Percentiles rank a stretch among this genome's conserved stretches.
phyloP scores from a whole-genome alignment of 2,113 vertebrate genomes.

The Pogona vitticeps region DNA sequence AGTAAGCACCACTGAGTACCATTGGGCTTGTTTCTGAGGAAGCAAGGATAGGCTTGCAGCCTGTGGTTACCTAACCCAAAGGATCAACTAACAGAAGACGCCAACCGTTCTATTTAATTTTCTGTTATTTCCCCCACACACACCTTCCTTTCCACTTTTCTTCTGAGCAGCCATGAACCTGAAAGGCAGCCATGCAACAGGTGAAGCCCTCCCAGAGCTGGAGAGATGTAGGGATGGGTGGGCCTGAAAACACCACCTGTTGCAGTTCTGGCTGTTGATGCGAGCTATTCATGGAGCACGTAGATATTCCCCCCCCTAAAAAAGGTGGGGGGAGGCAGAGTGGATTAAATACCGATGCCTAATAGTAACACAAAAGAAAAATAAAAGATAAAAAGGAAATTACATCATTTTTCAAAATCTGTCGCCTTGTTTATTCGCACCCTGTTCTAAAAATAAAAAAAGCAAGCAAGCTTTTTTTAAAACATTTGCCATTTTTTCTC shows the following conservation, averaged over 20 bases:
- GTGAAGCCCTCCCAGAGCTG: not conserved
- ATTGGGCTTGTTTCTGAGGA: not conserved
- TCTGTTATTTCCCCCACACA: not conserved
- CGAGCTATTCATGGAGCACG: not conserved
- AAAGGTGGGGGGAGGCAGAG: too few species aligned
- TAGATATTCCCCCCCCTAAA: not conserved
- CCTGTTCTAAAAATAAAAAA: too few species aligned
- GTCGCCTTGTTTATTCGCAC: too few species aligned
- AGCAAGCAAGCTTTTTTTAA: too few species aligned
- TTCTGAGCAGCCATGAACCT: not conserved
- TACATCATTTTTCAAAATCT: too few species aligned
- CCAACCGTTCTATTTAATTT: not conserved
- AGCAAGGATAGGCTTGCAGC: not conserved
- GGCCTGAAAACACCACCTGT: not conserved
- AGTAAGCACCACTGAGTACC: not conserved
- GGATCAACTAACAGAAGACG: not conserved
- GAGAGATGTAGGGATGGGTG: not conserved
- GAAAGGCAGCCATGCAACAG: not conserved
- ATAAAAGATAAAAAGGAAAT: not conserved
- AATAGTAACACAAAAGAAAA: too few species aligned
- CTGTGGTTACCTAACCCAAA: not conserved
- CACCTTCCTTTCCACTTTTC: not conserved
- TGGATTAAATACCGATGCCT: too few species aligned
- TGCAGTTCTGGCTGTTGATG: not conserved
- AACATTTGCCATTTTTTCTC: too few species aligned